phyloP scores from a whole-genome alignment of 2,888 invertebrate species.

The Anagyrus pseudococci region DNA sequence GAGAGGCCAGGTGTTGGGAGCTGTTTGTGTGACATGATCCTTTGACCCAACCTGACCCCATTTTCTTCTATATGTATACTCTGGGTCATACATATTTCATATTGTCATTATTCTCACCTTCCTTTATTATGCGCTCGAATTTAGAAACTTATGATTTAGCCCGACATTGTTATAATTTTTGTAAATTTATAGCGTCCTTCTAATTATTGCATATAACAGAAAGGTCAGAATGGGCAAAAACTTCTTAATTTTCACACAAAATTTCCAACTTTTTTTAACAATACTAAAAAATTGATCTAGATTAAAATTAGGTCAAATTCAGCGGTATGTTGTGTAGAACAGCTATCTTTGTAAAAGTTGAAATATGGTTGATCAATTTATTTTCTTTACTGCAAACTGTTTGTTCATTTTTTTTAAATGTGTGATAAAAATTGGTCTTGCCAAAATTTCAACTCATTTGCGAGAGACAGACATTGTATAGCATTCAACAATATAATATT shows the following conservation, averaged over 20 bases:
- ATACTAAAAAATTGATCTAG: constrained; percentile 29
- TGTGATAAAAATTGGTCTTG: constrained; percentile 23
- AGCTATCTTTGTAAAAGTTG: constrained; percentile 56
- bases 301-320: constrained; percentile 49
- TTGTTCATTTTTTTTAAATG: constrained; percentile 6
- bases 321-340: constrained; percentile 46
- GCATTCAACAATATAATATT: too few species aligned
- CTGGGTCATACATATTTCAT: constrained; percentile 48
- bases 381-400: constrained; percentile 14
- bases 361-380: constrained; percentile 49
- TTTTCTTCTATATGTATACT: constrained; percentile 55
- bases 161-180: constrained; percentile 5
- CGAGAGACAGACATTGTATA: too few species aligned
- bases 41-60: constrained; percentile 56
- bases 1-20: constrained; percentile 61
- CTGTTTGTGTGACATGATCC: constrained; percentile 61
- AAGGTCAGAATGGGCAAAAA: constrained; percentile 53
- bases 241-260: constrained; percentile 53
- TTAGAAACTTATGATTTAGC: constrained; percentile 14
- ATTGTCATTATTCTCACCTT: constrained; percentile 56
- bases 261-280: constrained; percentile 45
- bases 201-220: constrained; percentile 44
- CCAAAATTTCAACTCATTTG: constrained; percentile 34
- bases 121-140: constrained; percentile 38
- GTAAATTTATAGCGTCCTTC: constrained; percentile 11